Evolutionary conservation across 2,113 vertebrate species (phyloP), one percentile per base, ranked within the genome.

Genomic region (Picathartes gymnocephalus): DNA sequence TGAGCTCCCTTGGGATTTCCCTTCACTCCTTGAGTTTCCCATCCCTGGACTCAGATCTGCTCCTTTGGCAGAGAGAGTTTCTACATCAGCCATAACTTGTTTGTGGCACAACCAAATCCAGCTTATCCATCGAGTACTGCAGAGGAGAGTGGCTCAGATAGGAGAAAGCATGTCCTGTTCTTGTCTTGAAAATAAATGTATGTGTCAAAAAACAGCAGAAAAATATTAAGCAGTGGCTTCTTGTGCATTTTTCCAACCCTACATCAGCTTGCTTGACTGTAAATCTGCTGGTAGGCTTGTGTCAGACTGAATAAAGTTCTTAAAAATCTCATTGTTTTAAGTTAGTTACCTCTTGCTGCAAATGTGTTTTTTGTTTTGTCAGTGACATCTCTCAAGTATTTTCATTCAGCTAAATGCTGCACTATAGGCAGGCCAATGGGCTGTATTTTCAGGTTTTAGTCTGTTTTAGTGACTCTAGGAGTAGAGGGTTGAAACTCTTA

Each of bases 221-320:
- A 47, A 13, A 14, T 8, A 11, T 33, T 20, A 45, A 6, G 3
- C 17, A 56, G 27, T 23, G 48, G 8, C 3, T 72, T 45, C 44
- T 39, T 47, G 39, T 39, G 70, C 37, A 3, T 48, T 37, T 60
- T 68, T 69, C 21, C 31, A 61, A 20, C 28, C 5, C 31, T 61
- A 0, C 42, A 8, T 50, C 39, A n/a, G 17, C 50, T 53, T 70
- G 28, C 31, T 84, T 0, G 0, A 11, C 15, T 31, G 12, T 40
- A 2, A 4, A 1, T 47, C n/a, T 88, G 51, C 51, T 68, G 23
- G 11, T 21, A 61, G 62, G 6, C 18, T 54, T 0, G 0, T 45
- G 27, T 72, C 53, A 48, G 40, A 7, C n/a, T 39, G 15, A 69
- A 51, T 48, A 0, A 72, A 65, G 19, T 44, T 61, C 27, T n/a